phyloP scores from a whole-genome alignment of 2,113 vertebrate species.

The Chaenocephalus aceratus region DNA sequence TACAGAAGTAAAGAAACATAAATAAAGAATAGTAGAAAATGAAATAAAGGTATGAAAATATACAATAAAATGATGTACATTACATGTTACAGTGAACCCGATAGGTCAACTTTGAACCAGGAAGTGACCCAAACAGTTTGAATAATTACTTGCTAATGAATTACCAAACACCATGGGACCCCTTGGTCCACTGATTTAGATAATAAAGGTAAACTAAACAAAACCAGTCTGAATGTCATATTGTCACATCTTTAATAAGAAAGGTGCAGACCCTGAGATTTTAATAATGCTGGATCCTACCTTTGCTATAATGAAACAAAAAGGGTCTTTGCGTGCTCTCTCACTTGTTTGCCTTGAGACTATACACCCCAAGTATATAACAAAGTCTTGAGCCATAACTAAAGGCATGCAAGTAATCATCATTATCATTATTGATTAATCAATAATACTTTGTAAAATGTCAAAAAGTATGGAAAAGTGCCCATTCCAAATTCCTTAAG shows the following conservation, averaged over 20 bases:
- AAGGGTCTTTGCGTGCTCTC: neutral
- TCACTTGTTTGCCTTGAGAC: neutral
- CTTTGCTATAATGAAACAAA: no score
- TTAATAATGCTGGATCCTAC: no score
- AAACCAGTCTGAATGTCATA: no score
- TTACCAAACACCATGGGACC: no score
- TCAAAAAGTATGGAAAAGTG: neutral
- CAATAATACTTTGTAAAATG: neutral
- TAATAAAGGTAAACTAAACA: no score
- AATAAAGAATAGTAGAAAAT: no score
- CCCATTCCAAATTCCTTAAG: neutral
- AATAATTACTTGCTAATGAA: neutral
- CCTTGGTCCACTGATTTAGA: no score
- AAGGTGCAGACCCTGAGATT: no score
- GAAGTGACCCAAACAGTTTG: neutral
- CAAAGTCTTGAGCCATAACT: no score
- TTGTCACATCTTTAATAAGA: no score
- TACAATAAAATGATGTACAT: neutral
- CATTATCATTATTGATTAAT: neutral
- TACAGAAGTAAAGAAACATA: no score
- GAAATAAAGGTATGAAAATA: no score
- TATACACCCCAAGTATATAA: neutral
- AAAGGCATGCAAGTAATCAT: neutral
- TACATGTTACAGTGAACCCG: neutral
- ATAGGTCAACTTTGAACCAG: neutral